Evolutionary conservation across 2,888 invertebrate species (phyloP), one percentile per base, ranked within the genome.

Genomic region (Drosophila affinis): DNA sequence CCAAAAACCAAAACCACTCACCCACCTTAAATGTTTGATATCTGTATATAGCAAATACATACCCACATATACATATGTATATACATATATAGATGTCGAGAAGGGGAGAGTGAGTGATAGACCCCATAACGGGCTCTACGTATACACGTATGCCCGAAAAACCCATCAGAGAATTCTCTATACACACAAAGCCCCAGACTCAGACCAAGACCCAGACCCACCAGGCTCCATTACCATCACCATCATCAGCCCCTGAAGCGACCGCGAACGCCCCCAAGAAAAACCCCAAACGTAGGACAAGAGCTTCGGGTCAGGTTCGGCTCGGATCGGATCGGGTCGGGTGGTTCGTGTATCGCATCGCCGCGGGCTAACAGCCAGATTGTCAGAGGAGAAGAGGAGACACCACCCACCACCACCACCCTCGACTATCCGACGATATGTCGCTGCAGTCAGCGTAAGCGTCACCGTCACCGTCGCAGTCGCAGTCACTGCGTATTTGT

Each of bases 281-380:
- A 27, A 82, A 81, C 81, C 85, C 81, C 82, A 81, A 85, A 70
- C 83, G 79, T 81, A 75, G 80, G 80, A 52, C 61, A 68, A 67
- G 67, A 79, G 64, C 81, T 81, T 78, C 71, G 81, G 79, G 39
- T 27, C 48, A 24, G 52, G 6, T 58, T 59, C 32, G 34, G 9
- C 34, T 59, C 24, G 34, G 61, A 47, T 59, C 32, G 68, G 68
- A 44, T 68, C 67, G 21, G 47, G 18, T 47, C 67, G 21, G 47
- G 18, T 47, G 47, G 47, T 69, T 68, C 68, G 68, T 64, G 68
- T 49, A 68, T 27, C 48, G 67, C 57, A 68, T 27, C 48, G 67
- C 67, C 68, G 48, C 49, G 24, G 68, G 68, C 68, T 34, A 68
- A 57, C 67, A 44, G 56, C 18, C 68, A 18, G 17, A 48, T 34